These are phyloP conservation scores for Sebastes oblongus DNA, from an alignment of 2,797 vertebrate genomes.

Conservation along the genomic window DNA sequence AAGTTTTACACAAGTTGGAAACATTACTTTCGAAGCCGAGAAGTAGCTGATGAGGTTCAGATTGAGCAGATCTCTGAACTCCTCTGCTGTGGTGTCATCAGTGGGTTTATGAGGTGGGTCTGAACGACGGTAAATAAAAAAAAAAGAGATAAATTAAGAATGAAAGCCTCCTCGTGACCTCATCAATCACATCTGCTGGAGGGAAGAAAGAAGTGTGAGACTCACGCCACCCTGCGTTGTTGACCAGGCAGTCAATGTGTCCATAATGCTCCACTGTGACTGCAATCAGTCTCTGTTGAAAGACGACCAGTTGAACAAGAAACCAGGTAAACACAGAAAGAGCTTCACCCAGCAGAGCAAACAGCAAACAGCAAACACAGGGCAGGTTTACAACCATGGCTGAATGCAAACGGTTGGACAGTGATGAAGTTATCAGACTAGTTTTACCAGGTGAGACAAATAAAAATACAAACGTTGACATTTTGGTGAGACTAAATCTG, in stretches of 20 bases:
- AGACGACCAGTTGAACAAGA: background rate
- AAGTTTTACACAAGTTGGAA: background rate
- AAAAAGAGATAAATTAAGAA: background rate
- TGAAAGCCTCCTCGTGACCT: background rate
- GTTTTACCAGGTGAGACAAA: background rate
- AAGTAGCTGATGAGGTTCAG: slow-evolving; percentile 86
- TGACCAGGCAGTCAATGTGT: slow-evolving; percentile 86
- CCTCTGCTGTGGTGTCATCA: slow-evolving; percentile 81
- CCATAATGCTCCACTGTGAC: slow-evolving; percentile 75
- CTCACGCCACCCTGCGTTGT: slow-evolving; percentile 89
- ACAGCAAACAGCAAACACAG: background rate
- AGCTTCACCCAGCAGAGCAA: background rate
- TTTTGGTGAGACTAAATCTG: background rate
- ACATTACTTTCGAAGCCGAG: slow-evolving; percentile 83
- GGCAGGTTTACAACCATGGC: background rate
- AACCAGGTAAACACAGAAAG: background rate
- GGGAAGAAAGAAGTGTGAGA: background rate
- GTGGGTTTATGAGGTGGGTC: slow-evolving; percentile 84
- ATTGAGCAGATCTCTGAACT: slow-evolving; percentile 84
- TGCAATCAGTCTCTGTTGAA: slow-evolving; percentile 76
- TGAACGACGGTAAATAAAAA: slow-evolving; percentile 37
- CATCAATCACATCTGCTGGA: background rate
- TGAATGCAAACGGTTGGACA: background rate
- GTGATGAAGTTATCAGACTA: background rate
- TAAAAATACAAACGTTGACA: background rate